phyloP scores from a whole-genome alignment of 2,797 vertebrate species.

The Manis javanica region DNA sequence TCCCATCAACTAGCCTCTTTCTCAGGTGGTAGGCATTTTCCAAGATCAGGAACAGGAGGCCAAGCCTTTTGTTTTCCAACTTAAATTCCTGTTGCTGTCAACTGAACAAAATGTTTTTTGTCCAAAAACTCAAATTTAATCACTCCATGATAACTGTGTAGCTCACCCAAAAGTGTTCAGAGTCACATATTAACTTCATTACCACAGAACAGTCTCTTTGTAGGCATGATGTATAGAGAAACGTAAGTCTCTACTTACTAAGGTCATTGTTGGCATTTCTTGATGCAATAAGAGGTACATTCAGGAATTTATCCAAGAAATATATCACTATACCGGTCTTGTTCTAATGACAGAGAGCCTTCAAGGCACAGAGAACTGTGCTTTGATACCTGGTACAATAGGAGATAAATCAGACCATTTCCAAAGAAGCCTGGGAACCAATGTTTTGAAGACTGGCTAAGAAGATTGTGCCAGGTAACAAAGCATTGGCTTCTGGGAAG shows the following conservation, averaged over 20 bases:
- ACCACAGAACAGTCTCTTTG: background rate
- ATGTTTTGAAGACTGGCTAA: background rate
- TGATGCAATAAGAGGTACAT: background rate
- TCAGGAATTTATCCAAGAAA: no score
- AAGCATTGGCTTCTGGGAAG: constrained; percentile 6
- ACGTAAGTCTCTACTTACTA: background rate
- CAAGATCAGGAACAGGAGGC: background rate
- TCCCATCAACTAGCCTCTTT: no score
- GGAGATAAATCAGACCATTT: background rate
- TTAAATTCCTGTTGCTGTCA: background rate
- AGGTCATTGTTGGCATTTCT: background rate
- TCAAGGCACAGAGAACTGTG: no score
- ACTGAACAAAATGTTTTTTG: background rate
- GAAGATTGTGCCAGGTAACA: background rate
- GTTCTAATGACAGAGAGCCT: no score
- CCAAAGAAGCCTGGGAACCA: background rate
- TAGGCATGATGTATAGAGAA: background rate
- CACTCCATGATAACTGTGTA: background rate
- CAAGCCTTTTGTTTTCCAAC: background rate
- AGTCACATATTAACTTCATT: background rate
- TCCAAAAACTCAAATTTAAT: constrained; percentile 1
- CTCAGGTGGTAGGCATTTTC: background rate
- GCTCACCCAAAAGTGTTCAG: background rate
- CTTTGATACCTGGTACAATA: background rate
- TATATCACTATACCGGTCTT: no score